These are phyloP conservation scores for Lethenteron reissneri DNA, from an alignment of 2,113 vertebrate species.

Conservation along the genomic window DNA sequence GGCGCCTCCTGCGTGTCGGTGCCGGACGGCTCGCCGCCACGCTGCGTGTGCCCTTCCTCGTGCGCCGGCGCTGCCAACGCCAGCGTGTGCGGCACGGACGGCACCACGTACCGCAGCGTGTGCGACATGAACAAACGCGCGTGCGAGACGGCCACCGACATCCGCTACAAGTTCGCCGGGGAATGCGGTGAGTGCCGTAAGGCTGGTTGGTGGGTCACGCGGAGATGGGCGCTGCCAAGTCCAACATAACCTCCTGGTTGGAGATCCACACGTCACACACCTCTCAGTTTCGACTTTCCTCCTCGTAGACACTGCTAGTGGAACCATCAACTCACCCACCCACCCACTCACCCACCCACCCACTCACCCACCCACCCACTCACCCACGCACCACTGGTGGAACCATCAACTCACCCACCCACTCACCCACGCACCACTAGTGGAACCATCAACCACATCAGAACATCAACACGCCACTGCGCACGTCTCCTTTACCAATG, in stretches of 20 bases:
- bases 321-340: not conserved
- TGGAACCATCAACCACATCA: not conserved
- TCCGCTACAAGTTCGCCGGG: constrained; percentile 51
- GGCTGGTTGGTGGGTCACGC: too few species aligned
- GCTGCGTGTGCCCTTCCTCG: constrained; percentile 49
- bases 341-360: too few species aligned
- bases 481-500: too few species aligned
- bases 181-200: constrained; percentile 41
- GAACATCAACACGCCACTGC: not conserved
- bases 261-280: not conserved
- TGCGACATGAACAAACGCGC: constrained; percentile 57
- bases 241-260: not conserved
- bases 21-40: constrained; percentile 38
- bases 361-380: too few species aligned
- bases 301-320: not conserved
- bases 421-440: not conserved
- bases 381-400: too few species aligned
- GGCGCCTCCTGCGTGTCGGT: constrained; percentile 73
- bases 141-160: constrained; percentile 51
- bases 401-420: too few species aligned
- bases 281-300: too few species aligned
- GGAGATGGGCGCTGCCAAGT: not conserved
- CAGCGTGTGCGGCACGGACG: constrained; percentile 63
- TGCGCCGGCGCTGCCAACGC: constrained; percentile 33
- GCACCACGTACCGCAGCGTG: constrained; percentile 46